Conservation (phyloP, 30 jellyfish, hydroid and myxozoan species). For the Clytia hemisphaerica region DNA sequence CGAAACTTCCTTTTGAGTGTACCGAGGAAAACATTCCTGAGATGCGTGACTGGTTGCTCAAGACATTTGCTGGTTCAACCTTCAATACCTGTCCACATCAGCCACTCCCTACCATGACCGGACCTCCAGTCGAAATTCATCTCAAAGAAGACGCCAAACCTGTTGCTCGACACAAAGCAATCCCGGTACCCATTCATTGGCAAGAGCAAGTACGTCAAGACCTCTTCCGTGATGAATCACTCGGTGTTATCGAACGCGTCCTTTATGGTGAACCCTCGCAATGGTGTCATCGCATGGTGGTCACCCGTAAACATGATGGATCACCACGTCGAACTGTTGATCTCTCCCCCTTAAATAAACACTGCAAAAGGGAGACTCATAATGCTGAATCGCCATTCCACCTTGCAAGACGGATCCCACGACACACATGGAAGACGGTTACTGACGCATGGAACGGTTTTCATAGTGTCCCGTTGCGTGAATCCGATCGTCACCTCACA, state of each 20-base stretch:
- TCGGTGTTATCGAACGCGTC: slow-evolving; percentile 15
- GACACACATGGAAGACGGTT: slow-evolving; percentile 1
- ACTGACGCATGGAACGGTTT: background rate
- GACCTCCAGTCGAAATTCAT: background rate
- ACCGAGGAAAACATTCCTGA: background rate
- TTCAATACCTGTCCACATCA: slow-evolving; percentile 29
- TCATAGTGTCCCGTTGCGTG: background rate
- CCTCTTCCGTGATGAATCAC: slow-evolving; percentile 4
- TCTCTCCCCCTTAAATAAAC: slow-evolving; percentile 18
- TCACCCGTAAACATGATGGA: background rate
- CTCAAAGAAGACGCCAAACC: background rate
- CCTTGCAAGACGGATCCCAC: slow-evolving; percentile 3
- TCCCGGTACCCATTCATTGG: slow-evolving; percentile 24
- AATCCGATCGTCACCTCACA: background rate
- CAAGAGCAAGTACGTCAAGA: slow-evolving; percentile 5
- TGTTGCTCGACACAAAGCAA: background rate
- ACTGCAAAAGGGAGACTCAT: slow-evolving; percentile 24
- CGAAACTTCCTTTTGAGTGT: too few relatives aligned
- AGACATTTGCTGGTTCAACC: background rate
- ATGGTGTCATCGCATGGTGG: too few relatives aligned
- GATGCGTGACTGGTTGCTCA: slow-evolving; percentile 9
- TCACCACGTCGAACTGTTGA: slow-evolving; percentile 30
- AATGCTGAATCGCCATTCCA: slow-evolving; percentile 27
- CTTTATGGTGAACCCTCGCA: slow-evolving; percentile 28
- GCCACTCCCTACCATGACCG: slow-evolving; percentile 28